Percentiles rank a stretch among this genome's conserved stretches.
These are phyloP conservation scores for Ficedula albicollis DNA, from an alignment of 2,797 vertebrate species.

Conservation along the genomic window DNA sequence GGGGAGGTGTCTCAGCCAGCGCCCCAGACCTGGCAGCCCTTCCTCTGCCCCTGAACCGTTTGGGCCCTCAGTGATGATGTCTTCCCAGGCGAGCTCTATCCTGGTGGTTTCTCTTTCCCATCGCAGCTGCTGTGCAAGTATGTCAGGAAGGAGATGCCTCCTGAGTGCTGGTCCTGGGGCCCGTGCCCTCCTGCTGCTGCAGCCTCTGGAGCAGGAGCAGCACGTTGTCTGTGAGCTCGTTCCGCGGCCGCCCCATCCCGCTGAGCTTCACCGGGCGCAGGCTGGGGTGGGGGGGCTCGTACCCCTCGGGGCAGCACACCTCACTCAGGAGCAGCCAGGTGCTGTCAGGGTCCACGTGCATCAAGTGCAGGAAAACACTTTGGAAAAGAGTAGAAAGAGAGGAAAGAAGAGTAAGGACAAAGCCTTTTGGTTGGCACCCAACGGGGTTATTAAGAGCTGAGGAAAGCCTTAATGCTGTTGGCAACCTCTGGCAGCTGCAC, in stretches of 20 bases:
- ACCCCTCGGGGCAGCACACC: conserved; percentile 79
- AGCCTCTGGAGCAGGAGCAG: conserved; percentile 77
- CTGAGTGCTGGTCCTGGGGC: accelerated
- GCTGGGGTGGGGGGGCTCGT: conserved; percentile 76
- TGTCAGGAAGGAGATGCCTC: not conserved
- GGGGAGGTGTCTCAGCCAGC: not conserved
- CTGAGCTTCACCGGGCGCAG: conserved; percentile 75
- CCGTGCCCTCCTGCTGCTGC: not conserved
- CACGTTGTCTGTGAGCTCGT: conserved; percentile 82
- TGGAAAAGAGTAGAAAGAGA: not conserved
- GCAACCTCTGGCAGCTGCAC: not conserved
- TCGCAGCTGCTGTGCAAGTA: accelerated
- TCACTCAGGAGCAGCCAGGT: conserved; percentile 87
- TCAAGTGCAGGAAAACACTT: conserved; percentile 87
- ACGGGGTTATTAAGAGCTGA: not conserved
- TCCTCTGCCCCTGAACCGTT: accelerated
- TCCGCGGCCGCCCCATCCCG: conserved; percentile 66
- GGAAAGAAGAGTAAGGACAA: not conserved
- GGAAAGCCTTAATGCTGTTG: not conserved
- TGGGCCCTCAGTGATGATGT: accelerated
- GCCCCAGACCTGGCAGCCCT: accelerated
- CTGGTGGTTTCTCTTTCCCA: not conserved
- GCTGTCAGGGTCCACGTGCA: conserved; percentile 84
- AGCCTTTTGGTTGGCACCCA: not conserved
- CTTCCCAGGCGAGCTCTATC: not conserved